phyloP scores from a whole-genome alignment of 1,140 invertebrate species.

The Lordiphosa stackelbergi region DNA sequence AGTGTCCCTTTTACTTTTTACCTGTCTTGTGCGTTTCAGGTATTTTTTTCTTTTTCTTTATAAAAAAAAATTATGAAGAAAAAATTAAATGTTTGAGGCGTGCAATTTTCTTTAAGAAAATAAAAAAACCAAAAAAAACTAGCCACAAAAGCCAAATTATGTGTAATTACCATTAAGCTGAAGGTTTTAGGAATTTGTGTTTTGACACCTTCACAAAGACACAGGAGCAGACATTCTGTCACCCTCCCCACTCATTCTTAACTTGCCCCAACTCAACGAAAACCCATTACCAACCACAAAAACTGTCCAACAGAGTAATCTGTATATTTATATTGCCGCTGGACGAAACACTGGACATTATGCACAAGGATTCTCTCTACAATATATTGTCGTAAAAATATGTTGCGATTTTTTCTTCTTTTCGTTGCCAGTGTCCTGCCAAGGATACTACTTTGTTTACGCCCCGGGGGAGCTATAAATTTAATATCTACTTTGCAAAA shows the following conservation, averaged over 20 bases:
- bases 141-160: conserved; percentile 67
- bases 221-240: conserved; percentile 28
- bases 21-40: conserved; percentile 25
- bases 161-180: conserved; percentile 63
- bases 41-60: conserved; percentile 46
- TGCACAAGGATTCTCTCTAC: conserved; percentile 63
- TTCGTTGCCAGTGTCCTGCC: conserved; percentile 17
- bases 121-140: conserved; percentile 33
- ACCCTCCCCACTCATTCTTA: conserved; percentile 23
- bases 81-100: conserved; percentile 19
- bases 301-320: conserved; percentile 53
- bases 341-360: conserved; percentile 36
- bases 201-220: conserved; percentile 2
- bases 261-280: conserved; percentile 29
- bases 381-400: conserved; percentile 76
- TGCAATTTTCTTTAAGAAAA: conserved; percentile 28
- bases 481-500: conserved; percentile 77
- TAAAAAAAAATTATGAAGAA: conserved; percentile 19
- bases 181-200: conserved; percentile 24
- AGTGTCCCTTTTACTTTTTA: conserved; percentile 34
- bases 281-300: conserved; percentile 44
- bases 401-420: conserved; percentile 51
- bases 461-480: conserved; percentile 76
- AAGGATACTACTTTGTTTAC: conserved; percentile 69
- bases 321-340: conserved; percentile 71